Evolutionary conservation across 2,113 vertebrate genomes (phyloP), one percentile per base, ranked within the genome.

Genomic region (Corythornis cristatus): DNA sequence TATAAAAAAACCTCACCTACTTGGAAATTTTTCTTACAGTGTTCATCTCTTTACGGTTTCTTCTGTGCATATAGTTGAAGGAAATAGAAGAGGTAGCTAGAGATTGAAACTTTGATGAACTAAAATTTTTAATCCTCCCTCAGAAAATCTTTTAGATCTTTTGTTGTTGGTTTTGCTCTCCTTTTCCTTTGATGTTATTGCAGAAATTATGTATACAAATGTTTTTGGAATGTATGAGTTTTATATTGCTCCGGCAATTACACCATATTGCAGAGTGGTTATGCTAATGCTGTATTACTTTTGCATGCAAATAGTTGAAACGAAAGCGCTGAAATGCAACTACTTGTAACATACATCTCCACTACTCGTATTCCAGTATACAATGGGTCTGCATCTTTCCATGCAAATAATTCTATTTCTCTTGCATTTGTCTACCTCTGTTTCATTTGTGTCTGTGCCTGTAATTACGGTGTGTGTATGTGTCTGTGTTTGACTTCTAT

Each of bases 231-330:
- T n/a, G 20, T 86, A 54, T 75, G 56, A 93, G 67, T 60, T 62
- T 89, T 93, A 72, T 81, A 40, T 64, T 82, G 78, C 56, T 93
- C 54, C 12, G 85, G 78, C 87, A 96, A 79, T 97, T 97, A 91
- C 29, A 79, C 45, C 84, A 93, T 86, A 93, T 90, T 97, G 92
- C 80, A 92, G 68, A 65, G 86, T 68, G 77, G 77, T 97, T 97
- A 95, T 96, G 93, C 72, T 95, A 97, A 96, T 93, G 40, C 16
- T 92, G 37, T 91, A 57, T 93, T 92, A 82, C 66, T 92, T 92
- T 88, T 96, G 83, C 85, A 97, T 96, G 77, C 91, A 97, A 96
- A 97, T 90, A 90, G 62, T 91, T 93, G 80, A 96, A 96, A 89
- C 76, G 50, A 93, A 80, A 73, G 50, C 54, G 16, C 25, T 85